Conservation (phyloP, 2,888 invertebrate genomes). For the Diarsia brunnea region DNA sequence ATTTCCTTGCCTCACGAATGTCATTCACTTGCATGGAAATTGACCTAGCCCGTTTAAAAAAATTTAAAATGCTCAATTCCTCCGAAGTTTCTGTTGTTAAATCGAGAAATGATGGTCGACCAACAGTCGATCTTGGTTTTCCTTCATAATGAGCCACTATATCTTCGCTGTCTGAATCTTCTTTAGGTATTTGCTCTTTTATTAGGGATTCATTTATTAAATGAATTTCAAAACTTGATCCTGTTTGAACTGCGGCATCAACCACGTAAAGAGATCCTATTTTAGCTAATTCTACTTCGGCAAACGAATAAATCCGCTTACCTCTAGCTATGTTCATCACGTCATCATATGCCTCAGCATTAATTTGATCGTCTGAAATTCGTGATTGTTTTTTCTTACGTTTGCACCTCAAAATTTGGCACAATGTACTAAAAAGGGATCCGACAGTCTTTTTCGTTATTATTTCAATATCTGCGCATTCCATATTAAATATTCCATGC, state of each 20-base stretch:
- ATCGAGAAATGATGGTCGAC: constrained; percentile 10
- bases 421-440: constrained; percentile 48
- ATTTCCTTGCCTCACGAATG: background rate
- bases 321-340: constrained; percentile 25
- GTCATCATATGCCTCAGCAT: constrained; percentile 33
- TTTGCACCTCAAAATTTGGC: constrained; percentile 62
- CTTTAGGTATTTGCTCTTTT: background rate
- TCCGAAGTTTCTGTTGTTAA: constrained; percentile 54
- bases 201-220: background rate
- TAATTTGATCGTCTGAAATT: constrained; percentile 23
- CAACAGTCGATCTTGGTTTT: constrained; percentile 3
- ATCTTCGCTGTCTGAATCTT: constrained; percentile 25
- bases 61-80: constrained; percentile 78
- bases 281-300: constrained; percentile 78
- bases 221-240: constrained; percentile 78
- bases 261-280: constrained; percentile 54
- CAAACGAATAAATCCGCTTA: constrained; percentile 74
- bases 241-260: constrained; percentile 81
- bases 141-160: constrained; percentile 32
- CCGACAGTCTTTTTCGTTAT: constrained; percentile 37
- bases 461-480: constrained; percentile 34
- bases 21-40: constrained; percentile 49
- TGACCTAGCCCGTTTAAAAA: constrained; percentile 71
- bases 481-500: constrained; percentile 56
- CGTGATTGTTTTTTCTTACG: constrained; percentile 40